Conservation (phyloP, 2,113 vertebrate genomes). For the Entelurus aequoreus region DNA sequence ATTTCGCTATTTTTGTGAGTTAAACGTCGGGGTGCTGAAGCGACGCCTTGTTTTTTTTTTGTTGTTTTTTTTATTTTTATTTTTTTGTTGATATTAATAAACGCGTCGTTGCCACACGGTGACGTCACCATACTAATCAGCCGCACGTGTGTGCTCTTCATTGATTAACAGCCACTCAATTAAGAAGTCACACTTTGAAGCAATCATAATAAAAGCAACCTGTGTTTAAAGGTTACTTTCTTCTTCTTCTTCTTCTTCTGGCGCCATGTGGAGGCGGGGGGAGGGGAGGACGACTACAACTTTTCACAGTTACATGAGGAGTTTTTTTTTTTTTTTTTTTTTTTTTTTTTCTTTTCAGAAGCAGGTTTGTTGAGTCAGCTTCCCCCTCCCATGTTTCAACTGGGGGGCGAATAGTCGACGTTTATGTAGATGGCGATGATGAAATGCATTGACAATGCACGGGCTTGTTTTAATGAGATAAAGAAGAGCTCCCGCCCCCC, state of each 20-base stretch:
- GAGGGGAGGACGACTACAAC: slow-evolving; percentile 63
- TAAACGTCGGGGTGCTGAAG: no score
- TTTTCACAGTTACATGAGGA: slow-evolving; percentile 61
- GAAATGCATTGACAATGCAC: no score
- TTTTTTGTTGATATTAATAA: no score
- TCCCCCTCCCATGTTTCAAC: slow-evolving; percentile 20
- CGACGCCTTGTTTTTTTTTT: no score
- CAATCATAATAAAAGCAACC: background rate
- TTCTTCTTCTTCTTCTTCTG: slow-evolving; percentile 10
- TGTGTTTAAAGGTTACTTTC: slow-evolving; percentile 6
- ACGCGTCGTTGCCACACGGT: background rate
- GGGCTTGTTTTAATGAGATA: no score
- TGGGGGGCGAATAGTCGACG: no score
- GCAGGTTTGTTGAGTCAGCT: slow-evolving; percentile 43
- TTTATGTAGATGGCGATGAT: no score
- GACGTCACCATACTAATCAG: slow-evolving; percentile 3
- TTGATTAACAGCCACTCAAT: background rate
- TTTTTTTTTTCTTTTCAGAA: slow-evolving; percentile 33
- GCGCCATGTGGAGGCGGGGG: slow-evolving; percentile 61
- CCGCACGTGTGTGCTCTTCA: background rate
- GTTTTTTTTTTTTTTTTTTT: background rate
- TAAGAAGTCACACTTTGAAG: background rate
- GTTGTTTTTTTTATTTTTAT: no score
- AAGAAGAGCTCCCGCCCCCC: no score
- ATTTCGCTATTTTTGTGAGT: background rate